Conservation (phyloP, 37 sponge, comb jelly and placozoan genomes). For the Oopsacas minuta region DNA sequence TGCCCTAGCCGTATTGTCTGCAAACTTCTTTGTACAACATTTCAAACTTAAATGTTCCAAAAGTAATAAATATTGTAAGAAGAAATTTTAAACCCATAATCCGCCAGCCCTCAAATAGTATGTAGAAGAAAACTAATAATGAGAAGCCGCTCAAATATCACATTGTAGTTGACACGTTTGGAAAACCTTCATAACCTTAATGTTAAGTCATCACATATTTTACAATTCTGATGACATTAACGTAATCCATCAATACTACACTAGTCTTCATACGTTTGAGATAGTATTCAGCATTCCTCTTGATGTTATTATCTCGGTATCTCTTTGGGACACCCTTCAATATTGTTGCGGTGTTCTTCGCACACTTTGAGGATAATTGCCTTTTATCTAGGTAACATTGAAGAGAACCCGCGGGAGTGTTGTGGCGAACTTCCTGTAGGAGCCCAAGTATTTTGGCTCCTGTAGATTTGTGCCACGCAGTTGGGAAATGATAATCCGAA, state of each 20-base stretch:
- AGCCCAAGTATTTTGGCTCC: background rate
- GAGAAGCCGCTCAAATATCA: no score
- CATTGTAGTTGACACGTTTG: background rate
- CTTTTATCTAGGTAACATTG: background rate
- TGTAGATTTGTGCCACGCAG: no score
- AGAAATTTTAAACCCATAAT: no score
- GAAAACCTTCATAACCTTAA: background rate
- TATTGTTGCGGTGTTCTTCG: conserved; percentile 4
- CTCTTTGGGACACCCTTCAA: background rate
- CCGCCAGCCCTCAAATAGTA: no score
- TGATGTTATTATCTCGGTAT: background rate
- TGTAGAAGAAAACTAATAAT: no score
- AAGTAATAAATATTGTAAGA: no score
- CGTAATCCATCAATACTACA: background rate
- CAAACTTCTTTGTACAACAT: background rate
- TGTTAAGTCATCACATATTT: background rate
- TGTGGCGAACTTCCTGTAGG: background rate
- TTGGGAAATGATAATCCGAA: background rate
- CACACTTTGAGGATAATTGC: conserved; percentile 5
- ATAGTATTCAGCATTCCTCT: conserved; percentile 14
- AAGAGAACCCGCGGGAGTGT: conserved; percentile 7
- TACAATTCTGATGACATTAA: background rate
- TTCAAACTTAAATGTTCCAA: no score
- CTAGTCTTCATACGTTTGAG: conserved; percentile 14
- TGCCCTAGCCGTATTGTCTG: background rate